Base-by-base conservation (phyloP, 2,113 vertebrate species). In the Ciconia boyciana region DNA sequence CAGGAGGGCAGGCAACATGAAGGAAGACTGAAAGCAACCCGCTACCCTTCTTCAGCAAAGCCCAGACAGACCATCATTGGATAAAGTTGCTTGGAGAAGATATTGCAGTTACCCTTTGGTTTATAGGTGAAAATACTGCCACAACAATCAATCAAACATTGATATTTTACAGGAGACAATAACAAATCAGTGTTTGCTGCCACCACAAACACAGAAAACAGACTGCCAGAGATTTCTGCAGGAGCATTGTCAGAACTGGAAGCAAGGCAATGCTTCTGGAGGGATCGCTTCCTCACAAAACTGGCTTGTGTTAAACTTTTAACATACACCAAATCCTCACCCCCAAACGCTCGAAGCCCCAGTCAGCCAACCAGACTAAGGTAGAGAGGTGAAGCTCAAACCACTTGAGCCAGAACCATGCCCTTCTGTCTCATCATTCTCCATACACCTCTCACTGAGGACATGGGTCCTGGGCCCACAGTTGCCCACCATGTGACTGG, bases 21-120 rank as follows among this genome's bases (percentile, higher is more conserved):
- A 89, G 69, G 39, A 94, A 97, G 94, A 91, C 12, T 48, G 91
- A 95, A 86, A 95, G 83, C 84, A 90, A 76, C 32, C 28, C 79
- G 74, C 24, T 20, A 41, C 54, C 12, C 70, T 93, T 72, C 87
- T 87, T 87, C 89, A 95, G 81, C 49, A 62, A 96, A 94, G 77
- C 52, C 84, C 81, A 91, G 61, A 44, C 81, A 76, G 74, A 78
- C 49, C 74, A 94, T 87, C 75, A 58, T 64, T 72, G 74, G 74
- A 83, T 94, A 74, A 90, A 96, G 95, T 69, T 83, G 68, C 66
- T 55, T 3, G 0, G 55, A 95, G 70, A 94, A 79, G 61, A 85
- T 84, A 76, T 1, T 25, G 54, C 85, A 69, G 70, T 83, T 93
- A 91, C 54, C 84, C 93, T 96, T 80, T 91, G 78, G 75, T 95